Percentiles rank a stretch among this genome's conserved stretches.
phyloP scores from a whole-genome alignment of 2,113 vertebrate genomes.

The Cacatua alba region DNA sequence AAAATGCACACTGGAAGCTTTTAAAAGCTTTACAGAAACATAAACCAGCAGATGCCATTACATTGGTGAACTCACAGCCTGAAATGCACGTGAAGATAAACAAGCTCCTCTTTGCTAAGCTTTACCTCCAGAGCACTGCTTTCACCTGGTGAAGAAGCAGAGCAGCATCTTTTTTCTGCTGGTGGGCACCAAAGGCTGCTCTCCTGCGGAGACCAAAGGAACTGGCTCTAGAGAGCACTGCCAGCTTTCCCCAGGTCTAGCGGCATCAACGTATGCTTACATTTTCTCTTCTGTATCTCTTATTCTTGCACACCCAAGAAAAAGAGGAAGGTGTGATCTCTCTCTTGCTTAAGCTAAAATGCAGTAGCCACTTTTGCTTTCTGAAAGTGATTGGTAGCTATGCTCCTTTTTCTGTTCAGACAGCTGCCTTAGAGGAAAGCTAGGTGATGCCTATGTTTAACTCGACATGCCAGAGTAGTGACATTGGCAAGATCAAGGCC shows the following conservation, averaged over 20 bases:
- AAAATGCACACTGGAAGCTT: neutral
- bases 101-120: neutral
- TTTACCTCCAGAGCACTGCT: fast-evolving
- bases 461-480: neutral
- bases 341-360: neutral
- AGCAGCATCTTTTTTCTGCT: neutral
- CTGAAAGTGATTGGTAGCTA: neutral
- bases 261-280: neutral
- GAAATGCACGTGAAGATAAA: neutral
- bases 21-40: neutral
- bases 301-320: neutral
- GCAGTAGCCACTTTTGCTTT: neutral
- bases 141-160: neutral
- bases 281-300: neutral
- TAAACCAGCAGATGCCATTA: neutral
- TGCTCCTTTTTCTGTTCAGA: neutral
- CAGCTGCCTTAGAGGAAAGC: neutral
- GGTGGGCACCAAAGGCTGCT: neutral
- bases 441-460: neutral
- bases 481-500: neutral
- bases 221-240: neutral
- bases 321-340: neutral
- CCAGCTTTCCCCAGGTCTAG: neutral
- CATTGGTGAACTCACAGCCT: neutral
- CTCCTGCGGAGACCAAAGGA: neutral